These are phyloP conservation scores for Coendou prehensilis DNA, from an alignment of 2,797 vertebrate genomes.

Conservation along the genomic window DNA sequence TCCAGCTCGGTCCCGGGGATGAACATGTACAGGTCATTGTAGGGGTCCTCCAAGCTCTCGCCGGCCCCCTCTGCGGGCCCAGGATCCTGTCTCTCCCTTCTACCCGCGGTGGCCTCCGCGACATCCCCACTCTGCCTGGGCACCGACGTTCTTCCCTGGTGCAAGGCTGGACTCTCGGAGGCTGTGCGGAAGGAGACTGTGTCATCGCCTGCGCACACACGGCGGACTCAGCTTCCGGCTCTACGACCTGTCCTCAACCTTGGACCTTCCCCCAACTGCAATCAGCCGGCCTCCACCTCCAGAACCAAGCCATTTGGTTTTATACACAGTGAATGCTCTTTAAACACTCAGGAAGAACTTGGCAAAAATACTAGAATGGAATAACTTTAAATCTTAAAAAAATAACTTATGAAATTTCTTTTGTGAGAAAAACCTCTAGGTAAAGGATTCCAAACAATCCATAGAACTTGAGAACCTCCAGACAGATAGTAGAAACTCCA, in stretches of 20 bases:
- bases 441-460: background rate
- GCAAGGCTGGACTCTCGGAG: conserved; percentile 57
- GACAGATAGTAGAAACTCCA: background rate
- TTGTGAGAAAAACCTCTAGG: conserved; percentile 1
- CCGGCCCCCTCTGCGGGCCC: background rate
- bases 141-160: background rate
- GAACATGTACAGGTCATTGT: conserved; percentile 82
- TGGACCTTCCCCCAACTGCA: conserved; percentile 1
- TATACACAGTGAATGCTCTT: background rate
- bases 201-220: conserved; percentile 72
- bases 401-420: background rate
- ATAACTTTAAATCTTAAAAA: conserved; percentile 37
- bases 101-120: background rate
- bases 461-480: conserved; percentile 6
- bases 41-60: conserved; percentile 1
- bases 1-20: conserved; percentile 1
- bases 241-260: background rate
- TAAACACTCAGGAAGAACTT: background rate
- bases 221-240: background rate
- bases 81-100: background rate
- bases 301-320: background rate
- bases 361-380: background rate
- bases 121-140: conserved; percentile 5
- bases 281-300: background rate
- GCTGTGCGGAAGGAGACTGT: conserved; percentile 80